A percentile compares a stretch with the other conserved stretches of the same genome.
These are phyloP conservation scores for Tribolium freemani DNA, from an alignment of 2,888 invertebrate genomes.

Conservation along the genomic window DNA sequence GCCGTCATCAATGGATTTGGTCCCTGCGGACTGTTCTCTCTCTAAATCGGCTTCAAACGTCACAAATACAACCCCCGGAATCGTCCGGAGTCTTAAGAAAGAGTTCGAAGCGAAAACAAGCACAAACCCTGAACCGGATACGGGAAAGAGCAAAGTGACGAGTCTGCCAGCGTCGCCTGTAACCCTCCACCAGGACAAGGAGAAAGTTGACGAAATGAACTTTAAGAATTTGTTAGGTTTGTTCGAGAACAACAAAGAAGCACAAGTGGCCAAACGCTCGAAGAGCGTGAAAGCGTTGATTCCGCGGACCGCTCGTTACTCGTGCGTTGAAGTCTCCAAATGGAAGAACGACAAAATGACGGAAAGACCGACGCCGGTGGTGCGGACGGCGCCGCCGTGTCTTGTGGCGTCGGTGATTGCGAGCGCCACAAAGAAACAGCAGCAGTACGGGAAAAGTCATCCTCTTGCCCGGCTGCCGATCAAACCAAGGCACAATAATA, in stretches of 20 bases:
- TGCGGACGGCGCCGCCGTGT: conserved; percentile 59
- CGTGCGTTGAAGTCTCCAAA: conserved; percentile 64
- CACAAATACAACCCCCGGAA: conserved; percentile 72
- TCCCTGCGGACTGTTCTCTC: conserved; percentile 59
- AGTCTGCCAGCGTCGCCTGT: conserved; percentile 78
- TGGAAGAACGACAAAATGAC: conserved; percentile 44
- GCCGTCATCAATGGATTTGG: conserved; percentile 68
- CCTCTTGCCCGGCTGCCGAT: conserved; percentile 89
- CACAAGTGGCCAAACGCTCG: conserved; percentile 57
- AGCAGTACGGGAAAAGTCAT: conserved; percentile 93
- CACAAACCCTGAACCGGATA: conserved; percentile 61
- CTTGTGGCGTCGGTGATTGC: conserved; percentile 78
- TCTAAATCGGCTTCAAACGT: conserved; percentile 65
- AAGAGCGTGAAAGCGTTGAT: conserved; percentile 40
- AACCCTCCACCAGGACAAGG: conserved; percentile 69
- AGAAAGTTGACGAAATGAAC: conserved; percentile 74
- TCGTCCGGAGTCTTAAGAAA: conserved; percentile 88
- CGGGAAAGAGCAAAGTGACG: conserved; percentile 65
- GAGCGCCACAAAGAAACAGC: conserved; percentile 78
- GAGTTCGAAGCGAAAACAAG: conserved; percentile 87
- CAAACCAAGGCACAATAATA: conserved; percentile 83
- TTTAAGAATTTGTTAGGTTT: conserved; percentile 83
- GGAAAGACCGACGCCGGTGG: conserved; percentile 44
- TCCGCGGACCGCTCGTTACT: conserved; percentile 57
- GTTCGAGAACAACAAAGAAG: conserved; percentile 73